Evolutionary conservation across 2,797 vertebrate species (phyloP).

Genomic region (Tokudaia tokunoshimensis): DNA sequence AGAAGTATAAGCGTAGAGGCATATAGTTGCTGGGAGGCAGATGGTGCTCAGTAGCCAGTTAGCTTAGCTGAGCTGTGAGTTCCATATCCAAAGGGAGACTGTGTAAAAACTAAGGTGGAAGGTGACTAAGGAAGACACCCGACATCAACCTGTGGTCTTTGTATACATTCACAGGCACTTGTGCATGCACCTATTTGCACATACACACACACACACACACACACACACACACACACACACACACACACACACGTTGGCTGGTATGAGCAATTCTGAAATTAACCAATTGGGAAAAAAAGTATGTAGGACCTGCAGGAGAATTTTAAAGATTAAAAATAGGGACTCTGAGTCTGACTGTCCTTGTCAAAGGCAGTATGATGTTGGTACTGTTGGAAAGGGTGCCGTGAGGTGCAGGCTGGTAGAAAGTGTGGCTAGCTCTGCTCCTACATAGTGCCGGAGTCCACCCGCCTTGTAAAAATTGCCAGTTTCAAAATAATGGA

Average conservation of each 20-base stretch:
- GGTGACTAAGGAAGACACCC: neutral
- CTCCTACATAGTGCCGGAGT: neutral
- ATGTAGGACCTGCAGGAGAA: neutral
- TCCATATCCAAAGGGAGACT: neutral
- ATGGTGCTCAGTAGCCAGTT: neutral
- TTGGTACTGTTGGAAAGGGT: neutral
- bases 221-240: too few relatives aligned
- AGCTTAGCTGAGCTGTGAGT: neutral
- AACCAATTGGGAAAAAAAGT: neutral
- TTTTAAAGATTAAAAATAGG: neutral
- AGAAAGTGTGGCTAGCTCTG: neutral
- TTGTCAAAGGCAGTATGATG: neutral
- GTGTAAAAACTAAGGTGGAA: neutral
- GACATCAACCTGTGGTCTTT: neutral
- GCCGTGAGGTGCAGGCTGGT: neutral
- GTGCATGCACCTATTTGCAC: too few relatives aligned
- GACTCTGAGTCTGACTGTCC: neutral
- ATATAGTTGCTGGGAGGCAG: neutral
- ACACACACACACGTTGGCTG: neutral
- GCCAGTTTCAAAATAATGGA: neutral
- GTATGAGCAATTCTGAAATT: neutral
- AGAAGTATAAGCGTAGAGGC: neutral
- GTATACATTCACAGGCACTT: neutral
- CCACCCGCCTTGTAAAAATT: neutral
- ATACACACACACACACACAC: too few relatives aligned